Percentiles rank a stretch among this genome's conserved stretches.
Evolutionary conservation across 2,113 vertebrate genomes (phyloP).

Genomic region (Oryctolagus cuniculus): DNA sequence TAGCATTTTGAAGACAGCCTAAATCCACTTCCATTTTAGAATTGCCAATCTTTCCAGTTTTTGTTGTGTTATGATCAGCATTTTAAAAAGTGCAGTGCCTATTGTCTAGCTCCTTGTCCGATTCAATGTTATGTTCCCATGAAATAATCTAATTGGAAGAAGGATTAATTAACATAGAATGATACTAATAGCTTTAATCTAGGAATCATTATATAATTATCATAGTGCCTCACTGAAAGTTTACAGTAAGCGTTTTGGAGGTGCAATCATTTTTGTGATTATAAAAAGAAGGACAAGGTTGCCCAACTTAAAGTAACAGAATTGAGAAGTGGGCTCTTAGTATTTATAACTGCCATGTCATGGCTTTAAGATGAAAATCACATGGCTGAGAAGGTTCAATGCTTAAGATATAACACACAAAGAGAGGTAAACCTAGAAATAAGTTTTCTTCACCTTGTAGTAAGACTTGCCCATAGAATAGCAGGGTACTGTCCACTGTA

Average conservation of each 20-base stretch:
- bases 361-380: neutral
- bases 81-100: neutral
- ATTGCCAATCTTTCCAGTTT: accelerated
- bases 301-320: neutral
- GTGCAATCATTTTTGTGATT: too few relatives aligned
- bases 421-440: neutral
- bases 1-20: neutral
- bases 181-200: neutral
- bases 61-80: too few relatives aligned
- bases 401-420: neutral
- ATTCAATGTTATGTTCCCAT: neutral
- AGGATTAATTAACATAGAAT: neutral
- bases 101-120: too few relatives aligned
- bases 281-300: neutral
- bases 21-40: neutral
- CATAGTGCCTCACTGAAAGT: neutral
- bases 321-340: too few relatives aligned
- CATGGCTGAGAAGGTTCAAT: neutral
- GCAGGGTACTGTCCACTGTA: neutral
- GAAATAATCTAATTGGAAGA: neutral
- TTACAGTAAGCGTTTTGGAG: neutral
- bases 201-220: neutral
- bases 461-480: accelerated
- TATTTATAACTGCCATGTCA: accelerated
- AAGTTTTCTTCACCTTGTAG: accelerated